Evolutionary conservation across 2,113 vertebrate species (phyloP).

Genomic region (Bettongia penicillata): DNA sequence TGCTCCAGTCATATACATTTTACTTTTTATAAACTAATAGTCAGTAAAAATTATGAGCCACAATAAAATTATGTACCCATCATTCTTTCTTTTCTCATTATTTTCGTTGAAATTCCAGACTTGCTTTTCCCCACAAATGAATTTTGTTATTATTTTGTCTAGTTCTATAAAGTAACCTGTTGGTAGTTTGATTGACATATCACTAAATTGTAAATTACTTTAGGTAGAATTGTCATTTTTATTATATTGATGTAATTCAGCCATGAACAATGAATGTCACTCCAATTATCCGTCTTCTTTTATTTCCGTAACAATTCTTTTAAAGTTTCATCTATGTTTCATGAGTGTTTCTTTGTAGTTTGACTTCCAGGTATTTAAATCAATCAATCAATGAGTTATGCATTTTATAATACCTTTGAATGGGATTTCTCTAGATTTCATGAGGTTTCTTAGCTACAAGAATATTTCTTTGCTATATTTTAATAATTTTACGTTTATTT

Average conservation of each 20-base stretch:
- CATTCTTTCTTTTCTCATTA: not conserved
- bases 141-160: not conserved
- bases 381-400: no score
- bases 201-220: not conserved
- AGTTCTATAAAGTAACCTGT: not conserved
- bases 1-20: not conserved
- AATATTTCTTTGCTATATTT: no score
- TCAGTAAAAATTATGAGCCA: not conserved
- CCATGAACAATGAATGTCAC: not conserved
- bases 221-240: not conserved
- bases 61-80: not conserved
- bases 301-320: not conserved
- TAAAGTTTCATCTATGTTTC: not conserved
- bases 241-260: not conserved
- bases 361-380: no score
- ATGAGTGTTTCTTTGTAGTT: not conserved
- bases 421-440: no score
- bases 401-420: no score
- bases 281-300: not conserved
- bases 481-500: no score
- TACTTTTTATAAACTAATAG: not conserved
- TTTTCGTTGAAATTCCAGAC: not conserved
- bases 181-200: not conserved
- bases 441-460: no score
- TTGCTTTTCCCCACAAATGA: not conserved